Evolutionary conservation across 2,113 vertebrate genomes (phyloP).

Genomic region (Xiphophorus couchianus): DNA sequence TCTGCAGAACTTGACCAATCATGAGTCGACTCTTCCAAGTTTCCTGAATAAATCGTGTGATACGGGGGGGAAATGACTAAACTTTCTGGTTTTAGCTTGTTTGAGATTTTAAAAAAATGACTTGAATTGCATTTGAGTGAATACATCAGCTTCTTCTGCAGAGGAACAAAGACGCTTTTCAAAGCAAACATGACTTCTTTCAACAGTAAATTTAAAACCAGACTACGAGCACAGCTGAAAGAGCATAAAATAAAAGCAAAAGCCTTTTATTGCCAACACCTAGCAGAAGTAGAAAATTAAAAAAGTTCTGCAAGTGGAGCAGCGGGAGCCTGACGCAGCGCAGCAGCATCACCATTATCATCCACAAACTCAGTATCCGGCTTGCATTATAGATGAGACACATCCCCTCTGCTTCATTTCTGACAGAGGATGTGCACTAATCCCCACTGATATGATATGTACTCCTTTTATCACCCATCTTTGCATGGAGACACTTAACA

Average conservation of each 20-base stretch:
- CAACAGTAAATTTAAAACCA: constrained; percentile 1
- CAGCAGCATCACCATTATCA: constrained; percentile 35
- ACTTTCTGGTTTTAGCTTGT: not conserved
- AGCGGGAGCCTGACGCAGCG: not conserved
- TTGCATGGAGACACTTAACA: not conserved
- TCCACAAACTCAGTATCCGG: constrained; percentile 34
- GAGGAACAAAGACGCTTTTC: constrained; percentile 6
- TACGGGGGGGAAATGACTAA: not conserved
- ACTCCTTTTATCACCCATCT: constrained; percentile 16
- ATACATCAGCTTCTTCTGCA: not conserved
- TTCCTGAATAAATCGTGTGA: not conserved
- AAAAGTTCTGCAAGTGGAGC: constrained; percentile 28
- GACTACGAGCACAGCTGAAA: not conserved
- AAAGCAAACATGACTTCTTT: constrained; percentile 19
- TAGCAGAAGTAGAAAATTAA: constrained; percentile 2
- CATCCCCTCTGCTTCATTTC: constrained; percentile 26
- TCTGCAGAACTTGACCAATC: too few species aligned
- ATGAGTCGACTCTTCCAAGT: too few species aligned
- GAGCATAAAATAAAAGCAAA: constrained; percentile 18
- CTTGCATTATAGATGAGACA: constrained; percentile 62
- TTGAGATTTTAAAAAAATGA: not conserved
- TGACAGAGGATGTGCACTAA: constrained; percentile 29
- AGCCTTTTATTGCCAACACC: constrained; percentile 1
- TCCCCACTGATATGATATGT: constrained; percentile 13
- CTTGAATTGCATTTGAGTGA: constrained; percentile 12